Conservation (phyloP, 2,797 vertebrate species). For the Sternarchorhynchus goeldii region DNA sequence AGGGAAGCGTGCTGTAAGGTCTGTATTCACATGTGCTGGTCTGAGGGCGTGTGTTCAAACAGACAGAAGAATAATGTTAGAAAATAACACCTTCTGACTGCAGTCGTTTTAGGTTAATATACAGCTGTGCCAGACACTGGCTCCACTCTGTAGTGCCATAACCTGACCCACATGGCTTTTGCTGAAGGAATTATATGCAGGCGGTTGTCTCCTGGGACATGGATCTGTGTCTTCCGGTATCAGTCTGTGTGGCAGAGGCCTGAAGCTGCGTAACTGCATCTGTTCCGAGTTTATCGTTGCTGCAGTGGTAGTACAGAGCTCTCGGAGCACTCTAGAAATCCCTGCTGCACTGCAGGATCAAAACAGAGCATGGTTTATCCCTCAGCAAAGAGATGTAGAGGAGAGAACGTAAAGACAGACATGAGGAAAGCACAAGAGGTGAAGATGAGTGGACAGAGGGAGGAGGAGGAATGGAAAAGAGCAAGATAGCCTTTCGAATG, state of each 20-base stretch:
- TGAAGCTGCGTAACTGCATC: slow-evolving; percentile 12
- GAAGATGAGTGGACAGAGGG: background rate
- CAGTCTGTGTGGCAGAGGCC: slow-evolving; percentile 6
- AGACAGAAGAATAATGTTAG: background rate
- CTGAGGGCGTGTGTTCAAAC: background rate
- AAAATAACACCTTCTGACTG: background rate
- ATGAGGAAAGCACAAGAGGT: background rate
- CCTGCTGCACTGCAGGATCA: slow-evolving; percentile 5
- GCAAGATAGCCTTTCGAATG: slow-evolving; percentile 18
- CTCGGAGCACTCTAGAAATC: slow-evolving; percentile 17
- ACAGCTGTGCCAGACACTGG: background rate
- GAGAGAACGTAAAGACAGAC: slow-evolving; percentile 9
- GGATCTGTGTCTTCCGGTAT: background rate
- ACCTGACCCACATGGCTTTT: slow-evolving; percentile 7
- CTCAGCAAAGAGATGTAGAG: background rate
- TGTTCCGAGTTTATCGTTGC: slow-evolving; percentile 30
- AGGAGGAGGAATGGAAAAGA: slow-evolving; percentile 10
- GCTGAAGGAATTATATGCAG: background rate
- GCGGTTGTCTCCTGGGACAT: background rate
- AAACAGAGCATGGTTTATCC: slow-evolving; percentile 1
- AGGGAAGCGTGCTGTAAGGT: background rate
- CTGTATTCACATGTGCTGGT: background rate
- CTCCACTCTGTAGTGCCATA: background rate
- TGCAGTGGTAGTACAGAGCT: slow-evolving; percentile 5
- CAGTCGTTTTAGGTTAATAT: background rate